These are phyloP conservation scores for Sphaeramia orbicularis DNA, from an alignment of 2,797 vertebrate species.

Conservation along the genomic window DNA sequence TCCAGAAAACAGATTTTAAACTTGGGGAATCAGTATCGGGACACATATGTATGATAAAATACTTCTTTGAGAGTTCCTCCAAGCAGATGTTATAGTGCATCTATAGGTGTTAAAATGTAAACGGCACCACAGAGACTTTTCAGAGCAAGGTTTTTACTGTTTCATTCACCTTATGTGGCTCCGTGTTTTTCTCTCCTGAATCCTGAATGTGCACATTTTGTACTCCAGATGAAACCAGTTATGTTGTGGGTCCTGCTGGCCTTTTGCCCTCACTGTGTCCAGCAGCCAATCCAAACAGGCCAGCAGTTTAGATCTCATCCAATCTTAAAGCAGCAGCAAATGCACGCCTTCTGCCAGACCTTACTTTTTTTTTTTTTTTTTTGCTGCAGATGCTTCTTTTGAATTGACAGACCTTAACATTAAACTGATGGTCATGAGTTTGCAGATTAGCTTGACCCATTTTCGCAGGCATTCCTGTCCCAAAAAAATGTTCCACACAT, in stretches of 20 bases:
- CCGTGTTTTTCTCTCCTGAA: too few species aligned
- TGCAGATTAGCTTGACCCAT: background rate
- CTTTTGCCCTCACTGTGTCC: slow-evolving; percentile 31
- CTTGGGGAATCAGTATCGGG: background rate
- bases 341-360: slow-evolving; percentile 62
- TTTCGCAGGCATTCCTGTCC: background rate
- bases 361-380: slow-evolving; percentile 27
- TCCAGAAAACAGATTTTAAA: background rate
- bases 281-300: slow-evolving; percentile 65
- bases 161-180: slow-evolving; percentile 13
- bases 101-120: too few species aligned
- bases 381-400: slow-evolving; percentile 2
- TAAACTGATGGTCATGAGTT: background rate
- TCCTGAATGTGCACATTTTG: slow-evolving; percentile 33
- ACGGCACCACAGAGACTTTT: background rate
- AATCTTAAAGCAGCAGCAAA: slow-evolving; percentile 63
- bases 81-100: background rate
- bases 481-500: too few species aligned
- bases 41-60: background rate
- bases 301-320: slow-evolving; percentile 66
- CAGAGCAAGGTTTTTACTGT: background rate
- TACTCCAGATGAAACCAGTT: slow-evolving; percentile 36
- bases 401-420: background rate
- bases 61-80: background rate
- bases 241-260: slow-evolving; percentile 26